phyloP scores from a whole-genome alignment of 2,888 invertebrate species.

The Gandaritis pyraliata region DNA sequence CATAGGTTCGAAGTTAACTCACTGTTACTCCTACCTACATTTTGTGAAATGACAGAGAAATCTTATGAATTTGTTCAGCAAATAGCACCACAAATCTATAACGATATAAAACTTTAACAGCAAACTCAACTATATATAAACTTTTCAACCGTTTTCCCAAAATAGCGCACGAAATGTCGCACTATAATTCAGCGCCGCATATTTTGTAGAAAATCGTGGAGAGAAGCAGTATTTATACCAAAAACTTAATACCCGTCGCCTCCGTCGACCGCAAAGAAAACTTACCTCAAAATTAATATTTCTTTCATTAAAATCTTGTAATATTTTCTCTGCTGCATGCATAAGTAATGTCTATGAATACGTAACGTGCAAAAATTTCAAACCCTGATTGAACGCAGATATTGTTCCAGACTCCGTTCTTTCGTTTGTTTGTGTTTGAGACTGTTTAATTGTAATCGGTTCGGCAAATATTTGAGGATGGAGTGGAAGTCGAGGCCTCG shows the following conservation, averaged over 20 bases:
- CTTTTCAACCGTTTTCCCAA: constrained; percentile 20
- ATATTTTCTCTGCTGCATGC: constrained; percentile 85
- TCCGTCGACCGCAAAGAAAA: constrained; percentile 75
- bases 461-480: constrained; percentile 40
- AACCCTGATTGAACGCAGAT: constrained; percentile 57
- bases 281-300: constrained; percentile 84
- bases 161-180: constrained; percentile 38
- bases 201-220: constrained; percentile 32
- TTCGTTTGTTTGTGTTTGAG: constrained; percentile 42
- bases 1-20: too few relatives aligned
- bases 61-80: too few relatives aligned
- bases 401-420: constrained; percentile 38
- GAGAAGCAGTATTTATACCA: constrained; percentile 40
- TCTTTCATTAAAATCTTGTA: constrained; percentile 86
- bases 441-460: constrained; percentile 43
- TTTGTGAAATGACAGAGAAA: too few relatives aligned
- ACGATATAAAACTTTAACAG: constrained; percentile 1
- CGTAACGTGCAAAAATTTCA: constrained; percentile 76
- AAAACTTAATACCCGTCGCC: constrained; percentile 76
- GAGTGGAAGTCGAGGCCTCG: constrained; percentile 20
- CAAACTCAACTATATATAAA: constrained; percentile 13
- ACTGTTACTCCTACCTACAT: too few relatives aligned
- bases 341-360: constrained; percentile 84
- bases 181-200: constrained; percentile 56
- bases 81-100: neutral